These are phyloP conservation scores for Lepus townsendii DNA, from an alignment of 2,797 vertebrate species.

Conservation along the genomic window DNA sequence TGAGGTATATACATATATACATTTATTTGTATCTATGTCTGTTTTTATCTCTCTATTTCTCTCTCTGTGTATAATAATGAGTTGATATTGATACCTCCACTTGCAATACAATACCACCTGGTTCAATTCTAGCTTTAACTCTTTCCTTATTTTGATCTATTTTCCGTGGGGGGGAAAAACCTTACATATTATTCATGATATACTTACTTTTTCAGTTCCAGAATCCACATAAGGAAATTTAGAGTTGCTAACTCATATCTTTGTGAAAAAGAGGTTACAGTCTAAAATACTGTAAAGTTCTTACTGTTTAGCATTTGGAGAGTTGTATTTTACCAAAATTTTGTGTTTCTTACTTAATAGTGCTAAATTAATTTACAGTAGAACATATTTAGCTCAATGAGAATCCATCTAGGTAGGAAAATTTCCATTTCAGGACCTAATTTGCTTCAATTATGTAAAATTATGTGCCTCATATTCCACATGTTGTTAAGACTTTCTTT, in stretches of 20 bases:
- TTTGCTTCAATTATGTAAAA: conserved; percentile 42
- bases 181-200: conserved; percentile 10
- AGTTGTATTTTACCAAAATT: not conserved
- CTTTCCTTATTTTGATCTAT: not conserved
- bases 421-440: not conserved
- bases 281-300: not conserved
- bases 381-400: not conserved
- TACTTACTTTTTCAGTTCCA: conserved; percentile 9
- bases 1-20: not conserved
- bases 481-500: not conserved
- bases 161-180: not conserved
- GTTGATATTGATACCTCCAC: not conserved
- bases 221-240: not conserved
- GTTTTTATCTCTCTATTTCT: not conserved
- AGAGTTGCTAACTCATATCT: not conserved
- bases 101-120: not conserved
- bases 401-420: not conserved
- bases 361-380: conserved; percentile 11
- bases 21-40: not conserved
- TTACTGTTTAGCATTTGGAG: conserved; percentile 27
- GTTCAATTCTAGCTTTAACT: not conserved
- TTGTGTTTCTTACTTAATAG: not conserved
- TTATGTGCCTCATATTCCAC: not conserved
- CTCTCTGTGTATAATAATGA: not conserved
- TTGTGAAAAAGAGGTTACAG: conserved; percentile 34